These are phyloP conservation scores for Epinotia brunnichana DNA, from an alignment of 2,888 invertebrate genomes.

Conservation along the genomic window DNA sequence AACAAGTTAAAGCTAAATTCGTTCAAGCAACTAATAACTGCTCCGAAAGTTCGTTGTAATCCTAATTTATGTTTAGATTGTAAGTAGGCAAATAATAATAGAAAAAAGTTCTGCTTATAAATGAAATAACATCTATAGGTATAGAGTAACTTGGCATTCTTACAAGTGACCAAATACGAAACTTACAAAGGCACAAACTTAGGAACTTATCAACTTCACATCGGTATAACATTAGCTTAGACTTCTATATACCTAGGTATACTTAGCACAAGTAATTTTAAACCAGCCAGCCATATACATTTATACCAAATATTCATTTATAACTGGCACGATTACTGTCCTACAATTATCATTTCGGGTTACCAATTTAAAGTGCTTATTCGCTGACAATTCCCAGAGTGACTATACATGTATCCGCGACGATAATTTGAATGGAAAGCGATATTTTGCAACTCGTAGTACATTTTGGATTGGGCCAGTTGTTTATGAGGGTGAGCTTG, in stretches of 20 bases:
- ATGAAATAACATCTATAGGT: too few species aligned
- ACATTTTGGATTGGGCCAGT: conserved; percentile 69
- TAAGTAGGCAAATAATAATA: not conserved
- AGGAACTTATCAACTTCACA: not conserved
- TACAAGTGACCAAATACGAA: not conserved
- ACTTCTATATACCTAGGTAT: not conserved
- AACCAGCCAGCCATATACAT: not conserved
- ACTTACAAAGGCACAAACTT: not conserved
- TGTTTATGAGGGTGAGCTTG: conserved; percentile 74
- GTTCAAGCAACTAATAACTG: not conserved
- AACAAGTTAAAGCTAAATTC: not conserved
- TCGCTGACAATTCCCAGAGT: conserved; percentile 27
- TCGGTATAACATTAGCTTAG: too few species aligned
- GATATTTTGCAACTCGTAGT: conserved; percentile 65
- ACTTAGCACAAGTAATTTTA: not conserved
- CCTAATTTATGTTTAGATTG: not conserved
- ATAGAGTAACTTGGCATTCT: not conserved
- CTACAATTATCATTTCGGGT: conserved; percentile 14
- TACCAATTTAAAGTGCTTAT: conserved; percentile 10
- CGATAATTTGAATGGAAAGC: conserved; percentile 68
- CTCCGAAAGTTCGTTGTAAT: not conserved
- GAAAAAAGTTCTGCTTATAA: too few species aligned
- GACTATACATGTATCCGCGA: conserved; percentile 33
- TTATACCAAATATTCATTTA: not conserved
- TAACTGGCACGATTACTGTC: conserved; percentile 4